Conservation (phyloP, 2,888 invertebrate species). For the Arrhopalites spinosus region DNA sequence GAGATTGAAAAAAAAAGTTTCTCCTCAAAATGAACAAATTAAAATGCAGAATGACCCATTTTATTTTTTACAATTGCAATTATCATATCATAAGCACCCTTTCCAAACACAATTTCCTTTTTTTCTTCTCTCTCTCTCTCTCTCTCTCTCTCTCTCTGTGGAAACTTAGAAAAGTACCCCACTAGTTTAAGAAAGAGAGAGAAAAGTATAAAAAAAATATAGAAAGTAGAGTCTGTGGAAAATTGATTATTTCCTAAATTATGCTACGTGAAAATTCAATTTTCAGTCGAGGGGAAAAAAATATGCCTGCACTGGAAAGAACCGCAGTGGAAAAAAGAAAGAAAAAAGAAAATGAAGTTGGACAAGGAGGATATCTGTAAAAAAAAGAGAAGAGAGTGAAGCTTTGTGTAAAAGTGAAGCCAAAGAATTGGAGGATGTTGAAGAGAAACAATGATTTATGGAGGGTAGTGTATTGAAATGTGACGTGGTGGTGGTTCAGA, state of each 20-base stretch:
- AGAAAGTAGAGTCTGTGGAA: no score
- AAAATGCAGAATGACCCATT: no score
- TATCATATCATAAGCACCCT: slow-evolving; percentile 15
- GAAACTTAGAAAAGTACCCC: neutral
- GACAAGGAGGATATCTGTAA: neutral
- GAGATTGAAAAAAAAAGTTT: no score
- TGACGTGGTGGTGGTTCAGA: slow-evolving; percentile 24
- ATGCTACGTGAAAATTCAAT: no score
- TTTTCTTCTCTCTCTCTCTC: slow-evolving; percentile 10
- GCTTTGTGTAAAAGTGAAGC: neutral
- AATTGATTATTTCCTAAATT: no score
- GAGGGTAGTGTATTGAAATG: slow-evolving; percentile 36
- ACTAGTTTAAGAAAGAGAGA: neutral
- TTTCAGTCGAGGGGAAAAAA: no score
- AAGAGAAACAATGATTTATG: slow-evolving; percentile 42
- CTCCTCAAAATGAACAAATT: no score
- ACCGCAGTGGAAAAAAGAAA: neutral
- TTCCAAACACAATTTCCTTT: slow-evolving; percentile 3
- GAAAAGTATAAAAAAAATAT: neutral
- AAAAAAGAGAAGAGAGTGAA: neutral
- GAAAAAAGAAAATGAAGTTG: neutral
- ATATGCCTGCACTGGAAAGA: neutral
- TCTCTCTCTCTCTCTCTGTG: neutral
- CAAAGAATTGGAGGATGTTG: slow-evolving; percentile 38
- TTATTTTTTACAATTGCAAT: slow-evolving; percentile 11